Evolutionary conservation across 1,140 invertebrate species (phyloP).

Genomic region (Elymnias hypermnestra): DNA sequence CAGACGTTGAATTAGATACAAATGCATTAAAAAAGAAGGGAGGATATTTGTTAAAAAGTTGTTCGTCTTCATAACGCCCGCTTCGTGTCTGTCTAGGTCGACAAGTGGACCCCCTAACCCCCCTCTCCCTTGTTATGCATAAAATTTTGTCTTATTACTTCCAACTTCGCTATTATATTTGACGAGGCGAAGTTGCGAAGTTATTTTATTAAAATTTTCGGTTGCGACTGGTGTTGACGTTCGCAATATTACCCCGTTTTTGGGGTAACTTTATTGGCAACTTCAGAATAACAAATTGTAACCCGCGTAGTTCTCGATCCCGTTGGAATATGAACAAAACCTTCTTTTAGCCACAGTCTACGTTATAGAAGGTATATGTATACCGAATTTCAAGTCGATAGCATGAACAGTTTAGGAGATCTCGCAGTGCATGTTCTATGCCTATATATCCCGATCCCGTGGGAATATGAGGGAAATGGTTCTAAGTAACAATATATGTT

Average conservation of each 20-base stretch:
- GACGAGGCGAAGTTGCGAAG: slow-evolving; percentile 65
- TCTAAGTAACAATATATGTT: no score
- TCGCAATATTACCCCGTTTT: slow-evolving; percentile 1
- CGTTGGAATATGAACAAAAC: no score
- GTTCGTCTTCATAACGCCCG: slow-evolving; percentile 68
- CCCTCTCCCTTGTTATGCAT: slow-evolving; percentile 67
- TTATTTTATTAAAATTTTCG: slow-evolving; percentile 75
- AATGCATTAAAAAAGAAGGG: no score
- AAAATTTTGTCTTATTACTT: slow-evolving; percentile 74
- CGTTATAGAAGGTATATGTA: no score
- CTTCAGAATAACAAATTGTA: background rate
- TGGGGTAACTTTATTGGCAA: background rate
- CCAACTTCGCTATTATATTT: slow-evolving; percentile 71
- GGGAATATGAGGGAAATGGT: no score
- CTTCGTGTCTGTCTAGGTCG: slow-evolving; percentile 69
- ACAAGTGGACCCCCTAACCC: slow-evolving; percentile 46
- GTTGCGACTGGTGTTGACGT: slow-evolving; percentile 32
- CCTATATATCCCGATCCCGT: no score
- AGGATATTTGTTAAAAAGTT: slow-evolving; percentile 71
- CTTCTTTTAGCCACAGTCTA: no score
- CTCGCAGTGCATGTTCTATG: no score
- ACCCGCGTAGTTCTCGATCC: background rate
- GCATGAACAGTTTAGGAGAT: no score
- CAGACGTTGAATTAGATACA: no score
- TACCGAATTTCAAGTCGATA: no score